Evolutionary conservation across 2,113 vertebrate genomes (phyloP), one percentile per base, ranked within the genome.

Genomic region (Blennius ocellaris): DNA sequence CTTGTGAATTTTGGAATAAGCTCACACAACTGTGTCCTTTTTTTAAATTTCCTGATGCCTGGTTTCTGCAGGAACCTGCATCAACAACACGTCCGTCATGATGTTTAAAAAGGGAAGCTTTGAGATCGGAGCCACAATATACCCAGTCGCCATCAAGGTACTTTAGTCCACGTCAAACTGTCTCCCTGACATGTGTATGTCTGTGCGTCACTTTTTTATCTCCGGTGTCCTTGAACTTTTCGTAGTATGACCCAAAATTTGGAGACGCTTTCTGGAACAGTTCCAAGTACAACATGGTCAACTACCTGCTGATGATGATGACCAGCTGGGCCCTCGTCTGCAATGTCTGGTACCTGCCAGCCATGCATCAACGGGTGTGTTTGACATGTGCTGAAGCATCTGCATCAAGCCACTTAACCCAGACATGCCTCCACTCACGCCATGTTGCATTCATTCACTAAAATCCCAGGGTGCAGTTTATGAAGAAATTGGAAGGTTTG

Each of bases 41-140:
- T 73, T n/a, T n/a, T n/a, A n/a, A 58, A 72, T 73, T 37, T 41
- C 38, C 7, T 40, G 0, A 10, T 72, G 67, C 81, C 61, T 90
- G 60, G 37, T 74, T 58, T 85, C 77, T 58, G 37, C 78, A 99
- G 98, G 98, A 69, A 99, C 98, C 60, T 99, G 98, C 64, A 91
- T 99, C 84, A 99, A 99, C 75, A 99, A 99, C 83, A 99, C 98
- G 5, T 99, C 98, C 0, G 98, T 99, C 65, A 99, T 99, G 98
- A 99, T 99, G 98, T 99, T 99, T 88, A 99, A 98, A 91, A 99
- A 99, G 76, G 98, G 98, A 76, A 99, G 98, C 85, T 99, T 99
- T 92, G 98, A 99, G 94, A 97, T 99, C 12, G 98, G 97, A 92
- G 95, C 94, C 1, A 97, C 94, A 1, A 98, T 99, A 78, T 95